phyloP scores from a whole-genome alignment of 2,888 invertebrate species.

The Microctonus brassicae region DNA sequence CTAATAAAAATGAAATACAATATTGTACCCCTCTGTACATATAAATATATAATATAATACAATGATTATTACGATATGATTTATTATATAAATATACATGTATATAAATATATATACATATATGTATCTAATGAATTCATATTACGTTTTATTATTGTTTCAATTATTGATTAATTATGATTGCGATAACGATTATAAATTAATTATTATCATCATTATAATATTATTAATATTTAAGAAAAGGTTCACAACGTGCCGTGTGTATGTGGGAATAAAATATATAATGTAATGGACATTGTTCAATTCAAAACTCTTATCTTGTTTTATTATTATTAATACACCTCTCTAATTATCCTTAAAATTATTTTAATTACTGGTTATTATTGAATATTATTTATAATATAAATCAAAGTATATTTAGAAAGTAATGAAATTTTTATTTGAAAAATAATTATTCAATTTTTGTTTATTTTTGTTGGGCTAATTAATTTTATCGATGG shows the following conservation, averaged over 20 bases:
- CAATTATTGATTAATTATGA: constrained; percentile 57
- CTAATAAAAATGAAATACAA: constrained; percentile 62
- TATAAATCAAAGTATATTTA: no score
- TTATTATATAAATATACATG: constrained; percentile 63
- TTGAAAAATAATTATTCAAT: no score
- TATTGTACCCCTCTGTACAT: constrained; percentile 69
- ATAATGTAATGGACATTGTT: constrained; percentile 91
- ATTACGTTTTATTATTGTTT: constrained; percentile 66
- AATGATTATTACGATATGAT: constrained; percentile 68
- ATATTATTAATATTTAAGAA: constrained; percentile 78
- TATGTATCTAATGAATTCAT: constrained; percentile 64
- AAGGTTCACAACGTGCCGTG: constrained; percentile 93
- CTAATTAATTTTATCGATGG: no score
- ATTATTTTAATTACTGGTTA: no score
- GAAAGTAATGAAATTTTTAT: no score
- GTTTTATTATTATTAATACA: no score
- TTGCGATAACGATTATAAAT: constrained; percentile 59
- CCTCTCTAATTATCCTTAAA: no score
- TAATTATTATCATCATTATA: constrained; percentile 58
- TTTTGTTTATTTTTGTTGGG: no score
- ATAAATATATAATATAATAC: constrained; percentile 68
- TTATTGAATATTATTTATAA: no score
- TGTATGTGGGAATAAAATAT: constrained; percentile 85
- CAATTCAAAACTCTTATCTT: constrained; percentile 74
- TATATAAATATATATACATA: constrained; percentile 57